phyloP scores from a whole-genome alignment of 2,113 vertebrate genomes.

The Eira barbara region DNA sequence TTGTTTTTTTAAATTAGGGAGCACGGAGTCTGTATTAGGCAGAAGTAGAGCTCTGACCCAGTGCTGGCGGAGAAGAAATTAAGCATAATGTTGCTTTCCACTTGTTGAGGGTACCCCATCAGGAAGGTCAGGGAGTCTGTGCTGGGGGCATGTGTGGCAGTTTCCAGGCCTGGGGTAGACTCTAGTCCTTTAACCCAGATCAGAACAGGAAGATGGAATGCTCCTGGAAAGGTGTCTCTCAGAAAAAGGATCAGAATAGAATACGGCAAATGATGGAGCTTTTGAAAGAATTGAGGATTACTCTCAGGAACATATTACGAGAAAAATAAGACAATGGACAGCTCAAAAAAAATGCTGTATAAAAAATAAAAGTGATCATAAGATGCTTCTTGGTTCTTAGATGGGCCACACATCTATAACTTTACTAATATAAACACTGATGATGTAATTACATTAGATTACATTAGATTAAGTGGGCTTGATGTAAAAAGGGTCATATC shows the following conservation, averaged over 20 bases:
- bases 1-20: not conserved
- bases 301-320: not conserved
- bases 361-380: not conserved
- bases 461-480: not conserved
- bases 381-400: not conserved
- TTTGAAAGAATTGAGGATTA: not conserved
- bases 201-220: not conserved
- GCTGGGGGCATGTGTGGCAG: not conserved
- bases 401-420: not conserved
- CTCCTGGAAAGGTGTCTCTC: not conserved
- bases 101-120: not conserved
- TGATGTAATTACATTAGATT: not conserved
- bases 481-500: not conserved
- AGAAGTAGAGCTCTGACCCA: not conserved
- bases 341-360: not conserved
- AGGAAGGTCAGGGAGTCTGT: not conserved
- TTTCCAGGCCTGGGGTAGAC: not conserved
- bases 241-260: not conserved
- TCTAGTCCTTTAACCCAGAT: not conserved
- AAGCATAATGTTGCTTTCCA: not conserved
- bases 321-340: not conserved
- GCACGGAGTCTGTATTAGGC: not conserved
- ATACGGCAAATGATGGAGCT: not conserved
- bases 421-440: not conserved
- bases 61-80: not conserved